Evolutionary conservation across 2,888 invertebrate species (phyloP), one percentile per base, ranked within the genome.

Genomic region (Eristalis intricaria): DNA sequence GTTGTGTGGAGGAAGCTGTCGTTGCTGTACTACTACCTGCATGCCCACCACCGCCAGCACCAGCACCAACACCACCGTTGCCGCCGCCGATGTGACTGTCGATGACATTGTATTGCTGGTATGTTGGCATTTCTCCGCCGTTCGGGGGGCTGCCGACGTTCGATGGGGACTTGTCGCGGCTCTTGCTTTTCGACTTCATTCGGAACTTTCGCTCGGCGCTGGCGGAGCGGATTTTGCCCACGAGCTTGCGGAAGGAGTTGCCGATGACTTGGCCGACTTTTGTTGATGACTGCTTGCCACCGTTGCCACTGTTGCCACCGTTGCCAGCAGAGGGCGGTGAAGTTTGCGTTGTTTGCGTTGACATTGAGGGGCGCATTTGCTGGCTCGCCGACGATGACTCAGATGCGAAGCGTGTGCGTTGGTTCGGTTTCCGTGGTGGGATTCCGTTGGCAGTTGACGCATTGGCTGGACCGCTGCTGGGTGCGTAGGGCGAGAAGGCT

Each of bases 191-290:
- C 70, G 95, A 93, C 88, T 94, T 93, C 90, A 94, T 92, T 93
- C 95, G 95, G 91, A 95, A 93, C 93, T 95, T 94, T 90, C 96
- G 94, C 93, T 96, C 94, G 89, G 95, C 94, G 93, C 97, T 94
- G 23, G 96, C 96, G 19, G 97, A 96, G 4, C 97, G 95, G 79
- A 97, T 95, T 93, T 97, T 97, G 77, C 96, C 97, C 22, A 97
- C 97, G 88, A 97, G 93, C 93, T 97, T 97, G 89, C 97, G 94
- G 90, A 97, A 95, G 23, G 97, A 97, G 91, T 97, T 97, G 69
- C 97, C 97, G 91, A 96, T 96, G 84, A 95, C 94, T 35, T 95
- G 94, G 0, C 95, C 95, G 77, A 95, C 94, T 84, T 92, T 92
- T 75, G 90, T 93, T 0, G 95, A 94, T 77, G 89, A 89, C 77